phyloP scores from a whole-genome alignment of 2,797 vertebrate species.

The Clarias pachynema region DNA sequence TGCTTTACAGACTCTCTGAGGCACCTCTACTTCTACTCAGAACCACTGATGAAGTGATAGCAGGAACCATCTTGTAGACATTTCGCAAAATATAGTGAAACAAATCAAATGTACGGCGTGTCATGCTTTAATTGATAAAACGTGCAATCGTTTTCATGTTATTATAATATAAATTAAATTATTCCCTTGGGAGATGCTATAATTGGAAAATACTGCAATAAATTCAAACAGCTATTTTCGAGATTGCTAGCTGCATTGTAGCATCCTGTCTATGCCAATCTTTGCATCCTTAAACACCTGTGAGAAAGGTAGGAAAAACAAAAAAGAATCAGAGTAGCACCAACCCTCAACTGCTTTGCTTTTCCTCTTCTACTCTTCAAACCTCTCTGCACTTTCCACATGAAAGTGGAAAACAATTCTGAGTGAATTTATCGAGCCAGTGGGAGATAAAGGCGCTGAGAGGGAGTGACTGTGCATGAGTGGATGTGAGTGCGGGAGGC shows the following conservation, averaged over 20 bases:
- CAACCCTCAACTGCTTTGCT: conserved; percentile 23
- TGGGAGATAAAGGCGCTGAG: conserved; percentile 35
- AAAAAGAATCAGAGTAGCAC: not conserved
- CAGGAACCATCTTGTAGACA: not conserved
- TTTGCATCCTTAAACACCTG: not conserved
- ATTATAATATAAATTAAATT: not conserved
- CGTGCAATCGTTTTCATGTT: not conserved
- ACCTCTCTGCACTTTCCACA: conserved; percentile 54
- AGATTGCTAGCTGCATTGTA: not conserved
- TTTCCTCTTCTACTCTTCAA: conserved; percentile 25
- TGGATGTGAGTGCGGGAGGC: not conserved
- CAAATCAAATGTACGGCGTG: not conserved
- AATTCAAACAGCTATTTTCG: not conserved
- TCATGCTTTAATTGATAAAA: not conserved
- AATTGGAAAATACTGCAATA: not conserved
- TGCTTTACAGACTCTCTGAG: too few relatives aligned
- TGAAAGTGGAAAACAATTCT: conserved; percentile 39
- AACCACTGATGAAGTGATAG: not conserved
- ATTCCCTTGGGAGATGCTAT: not conserved
- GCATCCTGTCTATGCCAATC: not conserved
- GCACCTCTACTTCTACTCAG: not conserved
- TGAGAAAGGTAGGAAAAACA: not conserved
- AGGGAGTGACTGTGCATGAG: conserved; percentile 7
- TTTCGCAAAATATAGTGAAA: not conserved
- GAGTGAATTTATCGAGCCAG: conserved; percentile 38